These are phyloP conservation scores for Hirtodrosophila duncani DNA, from an alignment of 2,888 invertebrate species.

Conservation along the genomic window DNA sequence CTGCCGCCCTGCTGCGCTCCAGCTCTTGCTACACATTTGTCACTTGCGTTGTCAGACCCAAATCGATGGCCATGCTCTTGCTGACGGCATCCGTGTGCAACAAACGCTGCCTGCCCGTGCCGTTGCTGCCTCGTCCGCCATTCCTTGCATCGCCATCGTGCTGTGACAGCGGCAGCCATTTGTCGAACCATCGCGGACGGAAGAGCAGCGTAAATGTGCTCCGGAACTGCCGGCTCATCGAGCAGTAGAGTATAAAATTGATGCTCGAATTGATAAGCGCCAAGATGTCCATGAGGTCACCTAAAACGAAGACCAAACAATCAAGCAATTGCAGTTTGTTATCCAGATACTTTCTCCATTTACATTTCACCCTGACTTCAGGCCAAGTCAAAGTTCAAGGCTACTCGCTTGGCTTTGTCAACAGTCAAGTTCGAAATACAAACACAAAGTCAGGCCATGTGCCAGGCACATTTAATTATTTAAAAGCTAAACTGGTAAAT, in stretches of 20 bases:
- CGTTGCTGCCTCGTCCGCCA: conserved; percentile 31
- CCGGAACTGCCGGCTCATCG: conserved; percentile 95
- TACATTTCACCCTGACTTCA: too few species aligned
- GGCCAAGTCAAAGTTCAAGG: not conserved
- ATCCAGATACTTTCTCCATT: too few species aligned
- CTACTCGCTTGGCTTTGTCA: too few species aligned
- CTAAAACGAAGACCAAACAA: too few species aligned
- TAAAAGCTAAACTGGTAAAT: not conserved
- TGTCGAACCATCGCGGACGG: conserved; percentile 81
- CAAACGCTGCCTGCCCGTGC: conserved; percentile 50
- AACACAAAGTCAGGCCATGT: not conserved
- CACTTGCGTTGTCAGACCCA: conserved; percentile 76
- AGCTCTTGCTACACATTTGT: conserved; percentile 78
- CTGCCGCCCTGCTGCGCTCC: conserved; percentile 29
- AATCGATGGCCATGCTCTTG: conserved; percentile 66
- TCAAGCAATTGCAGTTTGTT: too few species aligned
- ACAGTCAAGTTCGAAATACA: not conserved
- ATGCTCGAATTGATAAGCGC: conserved; percentile 95
- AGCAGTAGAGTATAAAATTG: conserved; percentile 96
- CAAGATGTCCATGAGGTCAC: conserved; percentile 93
- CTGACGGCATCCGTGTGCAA: conserved; percentile 66
- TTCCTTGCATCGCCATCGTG: conserved; percentile 60
- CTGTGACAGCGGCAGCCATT: conserved; percentile 77
- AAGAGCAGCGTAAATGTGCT: conserved; percentile 88
- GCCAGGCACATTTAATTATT: conserved; percentile 5